Evolutionary conservation across 1,140 invertebrate genomes (phyloP).

Genomic region (Triops longicaudatus): DNA sequence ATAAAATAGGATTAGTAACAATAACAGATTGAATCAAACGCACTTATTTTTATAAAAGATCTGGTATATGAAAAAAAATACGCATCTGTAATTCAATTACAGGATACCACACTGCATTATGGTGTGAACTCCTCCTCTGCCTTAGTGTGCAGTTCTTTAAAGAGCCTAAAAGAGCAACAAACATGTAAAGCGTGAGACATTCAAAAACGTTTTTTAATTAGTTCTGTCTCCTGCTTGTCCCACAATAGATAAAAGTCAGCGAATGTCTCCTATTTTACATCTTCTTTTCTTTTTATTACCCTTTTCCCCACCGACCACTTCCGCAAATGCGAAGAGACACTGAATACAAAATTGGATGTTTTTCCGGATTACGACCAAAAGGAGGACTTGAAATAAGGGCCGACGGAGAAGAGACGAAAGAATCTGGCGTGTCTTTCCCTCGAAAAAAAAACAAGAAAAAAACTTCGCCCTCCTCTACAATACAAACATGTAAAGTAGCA

Average conservation of each 20-base stretch:
- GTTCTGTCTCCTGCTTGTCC: background rate
- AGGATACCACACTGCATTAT: too few species aligned
- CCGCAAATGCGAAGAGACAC: background rate
- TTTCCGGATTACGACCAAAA: background rate
- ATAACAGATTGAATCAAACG: background rate
- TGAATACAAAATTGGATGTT: background rate
- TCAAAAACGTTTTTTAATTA: background rate
- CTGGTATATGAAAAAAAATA: too few species aligned
- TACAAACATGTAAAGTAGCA: conserved; percentile 6
- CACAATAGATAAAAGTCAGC: background rate
- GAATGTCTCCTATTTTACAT: background rate
- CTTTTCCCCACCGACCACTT: background rate
- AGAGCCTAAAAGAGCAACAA: too few species aligned
- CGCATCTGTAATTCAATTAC: too few species aligned
- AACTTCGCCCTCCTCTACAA: background rate
- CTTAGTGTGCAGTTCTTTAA: too few species aligned
- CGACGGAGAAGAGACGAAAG: background rate
- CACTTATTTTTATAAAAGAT: too few species aligned
- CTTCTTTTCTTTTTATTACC: background rate
- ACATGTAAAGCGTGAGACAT: too few species aligned
- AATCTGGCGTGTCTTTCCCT: background rate
- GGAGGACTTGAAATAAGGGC: background rate
- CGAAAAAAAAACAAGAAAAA: background rate
- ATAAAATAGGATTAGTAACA: background rate
- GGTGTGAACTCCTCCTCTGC: too few species aligned